Percentiles rank a stretch among this genome's conserved stretches.
These are phyloP conservation scores for Coenonympha arcania DNA, from an alignment of 2,888 invertebrate genomes.

Conservation along the genomic window DNA sequence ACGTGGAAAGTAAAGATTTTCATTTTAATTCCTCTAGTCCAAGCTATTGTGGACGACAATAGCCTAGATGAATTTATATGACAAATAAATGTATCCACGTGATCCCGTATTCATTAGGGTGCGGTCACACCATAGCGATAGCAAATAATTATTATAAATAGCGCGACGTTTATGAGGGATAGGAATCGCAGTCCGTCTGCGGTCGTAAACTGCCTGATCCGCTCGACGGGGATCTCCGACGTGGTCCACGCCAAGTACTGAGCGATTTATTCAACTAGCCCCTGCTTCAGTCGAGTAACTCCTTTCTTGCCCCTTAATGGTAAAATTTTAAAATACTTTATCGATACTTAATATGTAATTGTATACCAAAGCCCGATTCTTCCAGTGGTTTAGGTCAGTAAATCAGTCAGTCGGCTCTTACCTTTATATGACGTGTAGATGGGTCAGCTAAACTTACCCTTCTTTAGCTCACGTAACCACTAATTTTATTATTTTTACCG, in stretches of 20 bases:
- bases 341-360: neutral
- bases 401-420: too few species aligned
- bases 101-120: constrained; percentile 21
- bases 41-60: too few species aligned
- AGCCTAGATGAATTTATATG: neutral
- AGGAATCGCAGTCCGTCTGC: constrained; percentile 31
- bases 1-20: too few species aligned
- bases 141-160: constrained; percentile 45
- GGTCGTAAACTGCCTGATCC: constrained; percentile 39
- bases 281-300: too few species aligned
- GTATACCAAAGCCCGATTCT: too few species aligned
- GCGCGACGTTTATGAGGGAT: constrained; percentile 36
- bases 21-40: too few species aligned
- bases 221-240: constrained; percentile 19
- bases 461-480: too few species aligned
- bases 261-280: neutral
- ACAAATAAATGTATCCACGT: neutral
- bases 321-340: neutral
- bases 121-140: constrained; percentile 29
- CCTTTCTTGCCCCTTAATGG: too few species aligned
- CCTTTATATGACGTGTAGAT: too few species aligned
- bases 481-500: too few species aligned
- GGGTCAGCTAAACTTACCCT: too few species aligned
- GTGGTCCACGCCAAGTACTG: constrained; percentile 27
- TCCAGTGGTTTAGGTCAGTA: too few species aligned